A percentile compares a stretch with the other conserved stretches of the same genome.
Conservation (phyloP, 2,797 vertebrate species). For the Eidolon dupreanum region DNA sequence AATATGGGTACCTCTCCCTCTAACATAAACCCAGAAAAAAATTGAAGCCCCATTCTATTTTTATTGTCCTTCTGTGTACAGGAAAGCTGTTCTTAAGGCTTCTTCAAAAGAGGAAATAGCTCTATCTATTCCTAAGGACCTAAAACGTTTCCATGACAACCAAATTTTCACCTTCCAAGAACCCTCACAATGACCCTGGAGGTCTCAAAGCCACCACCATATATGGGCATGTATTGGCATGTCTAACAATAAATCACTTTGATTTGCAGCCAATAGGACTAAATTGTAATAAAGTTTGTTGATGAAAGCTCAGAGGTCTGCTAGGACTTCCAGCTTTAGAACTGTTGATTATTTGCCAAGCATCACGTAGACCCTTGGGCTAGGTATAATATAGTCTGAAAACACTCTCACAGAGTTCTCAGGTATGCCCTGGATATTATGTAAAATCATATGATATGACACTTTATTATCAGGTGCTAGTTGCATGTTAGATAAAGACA, state of each 20-base stretch:
- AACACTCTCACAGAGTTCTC: background rate
- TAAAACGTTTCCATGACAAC: conserved; percentile 61
- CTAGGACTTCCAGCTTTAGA: background rate
- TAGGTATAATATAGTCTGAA: background rate
- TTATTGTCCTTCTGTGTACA: background rate
- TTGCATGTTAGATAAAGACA: background rate
- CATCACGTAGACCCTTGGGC: background rate
- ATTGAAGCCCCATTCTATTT: background rate
- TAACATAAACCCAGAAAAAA: background rate
- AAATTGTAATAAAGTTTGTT: conserved; percentile 22
- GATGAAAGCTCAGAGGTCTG: background rate
- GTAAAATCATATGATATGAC: background rate
- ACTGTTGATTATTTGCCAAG: background rate
- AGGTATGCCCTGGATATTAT: background rate
- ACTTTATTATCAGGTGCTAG: background rate
- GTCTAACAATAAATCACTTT: background rate
- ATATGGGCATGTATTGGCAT: background rate
- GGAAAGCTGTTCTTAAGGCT: background rate
- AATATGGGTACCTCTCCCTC: background rate
- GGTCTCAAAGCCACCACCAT: background rate
- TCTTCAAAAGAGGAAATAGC: conserved; percentile 1
- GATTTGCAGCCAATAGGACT: background rate
- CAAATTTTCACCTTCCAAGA: conserved; percentile 14
- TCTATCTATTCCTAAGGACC: background rate
- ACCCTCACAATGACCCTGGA: background rate